Evolutionary conservation across 2,797 vertebrate genomes (phyloP).

Genomic region (Molossus alvarezi): DNA sequence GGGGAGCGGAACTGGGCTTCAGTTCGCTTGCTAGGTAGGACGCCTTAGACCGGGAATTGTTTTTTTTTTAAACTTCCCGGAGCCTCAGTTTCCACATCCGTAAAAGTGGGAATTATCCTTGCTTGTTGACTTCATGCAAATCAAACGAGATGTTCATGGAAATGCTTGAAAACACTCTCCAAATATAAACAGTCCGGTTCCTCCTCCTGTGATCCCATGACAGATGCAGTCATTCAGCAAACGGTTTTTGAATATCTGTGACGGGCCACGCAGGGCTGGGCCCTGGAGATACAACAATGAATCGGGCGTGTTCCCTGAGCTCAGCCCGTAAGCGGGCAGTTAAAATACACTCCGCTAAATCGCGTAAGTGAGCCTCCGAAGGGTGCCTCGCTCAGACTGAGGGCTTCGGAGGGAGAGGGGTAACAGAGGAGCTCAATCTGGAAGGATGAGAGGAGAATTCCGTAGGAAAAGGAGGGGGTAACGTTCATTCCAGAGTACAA

Average conservation of each 20-base stretch:
- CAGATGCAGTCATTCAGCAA: neutral
- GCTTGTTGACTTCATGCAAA: neutral
- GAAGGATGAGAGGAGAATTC: neutral
- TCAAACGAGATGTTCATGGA: neutral
- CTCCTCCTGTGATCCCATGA: neutral
- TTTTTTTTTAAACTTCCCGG: neutral
- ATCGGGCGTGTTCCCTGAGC: neutral
- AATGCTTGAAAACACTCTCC: neutral
- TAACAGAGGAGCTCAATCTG: neutral
- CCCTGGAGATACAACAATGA: neutral
- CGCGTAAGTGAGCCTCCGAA: neutral
- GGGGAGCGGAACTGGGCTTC: neutral
- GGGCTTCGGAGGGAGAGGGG: neutral
- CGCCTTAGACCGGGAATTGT: neutral
- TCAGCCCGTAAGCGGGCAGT: neutral
- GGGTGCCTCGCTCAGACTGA: neutral
- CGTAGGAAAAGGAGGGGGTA: neutral
- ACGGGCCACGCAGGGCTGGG: no score
- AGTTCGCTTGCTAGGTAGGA: neutral
- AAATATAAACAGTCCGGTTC: neutral
- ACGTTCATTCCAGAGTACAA: neutral
- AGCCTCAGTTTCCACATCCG: neutral
- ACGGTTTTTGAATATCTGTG: neutral
- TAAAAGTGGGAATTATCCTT: neutral
- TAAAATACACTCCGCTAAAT: neutral